These are phyloP conservation scores for Nautilus pompilius DNA, from an alignment of 1,140 invertebrate species.

Conservation along the genomic window DNA sequence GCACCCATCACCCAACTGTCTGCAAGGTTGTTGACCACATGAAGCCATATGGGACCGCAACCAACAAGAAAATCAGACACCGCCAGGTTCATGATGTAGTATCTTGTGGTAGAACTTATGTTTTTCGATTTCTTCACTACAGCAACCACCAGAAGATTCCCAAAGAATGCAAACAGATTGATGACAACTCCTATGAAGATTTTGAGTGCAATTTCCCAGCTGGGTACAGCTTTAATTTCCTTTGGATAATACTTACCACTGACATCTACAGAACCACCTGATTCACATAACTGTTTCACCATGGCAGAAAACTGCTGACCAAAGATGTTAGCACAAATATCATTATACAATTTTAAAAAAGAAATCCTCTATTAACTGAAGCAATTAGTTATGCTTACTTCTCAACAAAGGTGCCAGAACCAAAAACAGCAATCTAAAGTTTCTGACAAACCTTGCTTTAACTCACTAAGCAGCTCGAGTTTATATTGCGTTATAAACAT, in stretches of 20 bases:
- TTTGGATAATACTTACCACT: slow-evolving; percentile 15
- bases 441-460: too few relatives aligned
- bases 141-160: slow-evolving; percentile 39
- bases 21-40: slow-evolving; percentile 44
- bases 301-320: too few relatives aligned
- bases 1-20: slow-evolving; percentile 52
- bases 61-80: slow-evolving; percentile 59
- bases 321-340: too few relatives aligned
- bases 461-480: too few relatives aligned
- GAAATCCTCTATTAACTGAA: too few relatives aligned
- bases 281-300: too few relatives aligned
- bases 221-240: slow-evolving; percentile 13
- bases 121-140: slow-evolving; percentile 36
- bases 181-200: slow-evolving; percentile 23
- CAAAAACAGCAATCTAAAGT: too few relatives aligned
- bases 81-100: slow-evolving; percentile 87
- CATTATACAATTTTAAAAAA: too few relatives aligned
- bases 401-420: too few relatives aligned
- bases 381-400: too few relatives aligned
- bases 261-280: too few relatives aligned
- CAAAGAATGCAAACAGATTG: slow-evolving; percentile 37
- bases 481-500: too few relatives aligned
- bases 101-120: slow-evolving; percentile 70
- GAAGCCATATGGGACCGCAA: slow-evolving; percentile 53
- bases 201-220: slow-evolving; percentile 38